Percentiles rank a stretch among this genome's conserved stretches.
These are phyloP conservation scores for Vespertilio murinus DNA, from an alignment of 2,797 vertebrate species.

Conservation along the genomic window DNA sequence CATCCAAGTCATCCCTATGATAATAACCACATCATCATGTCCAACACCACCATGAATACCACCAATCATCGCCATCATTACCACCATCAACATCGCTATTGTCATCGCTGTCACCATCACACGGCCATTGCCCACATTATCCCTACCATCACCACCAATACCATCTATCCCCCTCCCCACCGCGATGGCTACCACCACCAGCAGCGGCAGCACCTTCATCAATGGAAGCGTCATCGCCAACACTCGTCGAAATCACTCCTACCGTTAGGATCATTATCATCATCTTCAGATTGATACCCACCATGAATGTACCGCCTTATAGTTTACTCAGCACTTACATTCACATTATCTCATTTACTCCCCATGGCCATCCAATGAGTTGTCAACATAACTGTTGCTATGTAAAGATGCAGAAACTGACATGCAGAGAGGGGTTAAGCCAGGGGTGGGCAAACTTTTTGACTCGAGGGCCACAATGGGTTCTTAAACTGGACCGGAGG, in stretches of 20 bases:
- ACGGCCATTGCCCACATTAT: background rate
- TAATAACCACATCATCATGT: background rate
- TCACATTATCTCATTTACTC: background rate
- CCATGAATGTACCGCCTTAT: fast-evolving
- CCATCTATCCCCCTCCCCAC: fast-evolving
- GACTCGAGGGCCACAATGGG: too few species aligned
- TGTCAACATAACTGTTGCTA: background rate
- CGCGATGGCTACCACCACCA: background rate
- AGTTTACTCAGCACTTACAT: background rate
- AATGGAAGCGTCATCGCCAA: background rate
- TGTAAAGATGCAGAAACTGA: background rate
- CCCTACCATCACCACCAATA: background rate
- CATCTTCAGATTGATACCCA: too few species aligned
- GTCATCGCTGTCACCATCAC: background rate
- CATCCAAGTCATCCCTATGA: background rate
- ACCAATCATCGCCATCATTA: background rate
- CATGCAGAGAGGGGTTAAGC: background rate
- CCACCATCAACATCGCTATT: background rate
- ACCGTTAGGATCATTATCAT: background rate
- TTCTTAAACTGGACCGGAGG: too few species aligned
- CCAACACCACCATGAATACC: background rate
- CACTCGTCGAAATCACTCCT: background rate
- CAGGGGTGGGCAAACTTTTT: too few species aligned
- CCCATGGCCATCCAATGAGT: background rate
- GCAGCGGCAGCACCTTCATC: fast-evolving